Evolutionary conservation across 1,140 invertebrate genomes (phyloP).

Genomic region (Cydia fagiglandana): DNA sequence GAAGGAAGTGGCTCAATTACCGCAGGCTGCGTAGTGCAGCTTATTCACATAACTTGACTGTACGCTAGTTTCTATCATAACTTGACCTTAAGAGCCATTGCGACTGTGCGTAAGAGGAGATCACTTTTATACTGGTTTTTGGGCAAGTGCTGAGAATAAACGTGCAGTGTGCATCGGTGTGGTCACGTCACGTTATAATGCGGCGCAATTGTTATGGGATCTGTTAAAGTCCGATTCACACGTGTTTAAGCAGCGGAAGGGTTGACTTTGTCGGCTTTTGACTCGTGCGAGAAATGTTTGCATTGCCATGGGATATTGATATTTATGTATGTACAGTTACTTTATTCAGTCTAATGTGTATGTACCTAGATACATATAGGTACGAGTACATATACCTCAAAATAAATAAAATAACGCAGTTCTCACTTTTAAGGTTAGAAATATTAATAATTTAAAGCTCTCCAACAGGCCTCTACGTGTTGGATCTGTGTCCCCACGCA

Average conservation of each 20-base stretch:
- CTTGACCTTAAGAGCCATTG: not conserved
- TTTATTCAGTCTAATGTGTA: no score
- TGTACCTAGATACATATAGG: no score
- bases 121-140: not conserved
- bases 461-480: no score
- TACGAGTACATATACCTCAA: no score
- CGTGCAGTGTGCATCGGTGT: not conserved
- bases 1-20: constrained; percentile 69
- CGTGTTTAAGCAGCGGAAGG: constrained; percentile 13
- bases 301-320: not conserved
- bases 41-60: not conserved
- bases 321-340: no score
- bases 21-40: constrained; percentile 41
- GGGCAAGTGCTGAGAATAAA: not conserved
- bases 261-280: constrained; percentile 3
- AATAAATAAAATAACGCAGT: no score
- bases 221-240: constrained; percentile 21
- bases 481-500: no score
- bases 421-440: no score
- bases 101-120: not conserved
- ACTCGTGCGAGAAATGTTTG: not conserved
- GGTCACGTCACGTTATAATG: not conserved
- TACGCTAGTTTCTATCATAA: not conserved
- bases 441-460: no score
- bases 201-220: constrained; percentile 18